Conservation (phyloP, 2,888 invertebrate species). For the Ennomos quercinarius region DNA sequence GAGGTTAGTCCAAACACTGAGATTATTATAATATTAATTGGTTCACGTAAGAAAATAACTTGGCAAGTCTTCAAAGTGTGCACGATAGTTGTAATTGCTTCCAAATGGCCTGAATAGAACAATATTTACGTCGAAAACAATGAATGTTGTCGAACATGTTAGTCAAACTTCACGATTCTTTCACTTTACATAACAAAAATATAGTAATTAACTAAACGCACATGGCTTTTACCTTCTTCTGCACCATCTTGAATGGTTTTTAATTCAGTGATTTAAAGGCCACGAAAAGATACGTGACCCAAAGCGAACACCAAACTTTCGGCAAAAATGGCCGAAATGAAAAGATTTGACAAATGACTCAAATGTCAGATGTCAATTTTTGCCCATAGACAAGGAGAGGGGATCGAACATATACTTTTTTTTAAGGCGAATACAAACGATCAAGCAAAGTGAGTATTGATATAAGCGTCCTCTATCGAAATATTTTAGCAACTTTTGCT, state of each 20-base stretch:
- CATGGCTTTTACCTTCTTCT: slow-evolving; percentile 85
- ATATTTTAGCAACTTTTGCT: too few relatives aligned
- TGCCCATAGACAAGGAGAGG: slow-evolving; percentile 20
- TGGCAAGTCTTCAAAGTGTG: not conserved
- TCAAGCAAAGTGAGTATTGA: slow-evolving; percentile 1
- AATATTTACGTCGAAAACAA: slow-evolving; percentile 53
- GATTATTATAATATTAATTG: not conserved
- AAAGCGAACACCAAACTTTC: slow-evolving; percentile 77
- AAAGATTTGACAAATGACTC: slow-evolving; percentile 59
- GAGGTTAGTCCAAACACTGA: slow-evolving; percentile 61
- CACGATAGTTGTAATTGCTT: slow-evolving; percentile 27
- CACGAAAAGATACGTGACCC: slow-evolving; percentile 83
- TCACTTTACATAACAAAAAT: slow-evolving; percentile 62
- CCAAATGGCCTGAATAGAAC: slow-evolving; percentile 38
- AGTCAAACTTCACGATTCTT: slow-evolving; percentile 49
- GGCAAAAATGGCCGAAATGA: slow-evolving; percentile 83
- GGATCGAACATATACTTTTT: not conserved
- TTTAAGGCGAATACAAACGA: slow-evolving; percentile 2
- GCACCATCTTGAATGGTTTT: slow-evolving; percentile 82
- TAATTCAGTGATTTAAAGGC: slow-evolving; percentile 77
- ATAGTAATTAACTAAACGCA: slow-evolving; percentile 71
- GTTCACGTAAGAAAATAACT: not conserved
- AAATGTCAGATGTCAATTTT: slow-evolving; percentile 45
- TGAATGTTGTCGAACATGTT: slow-evolving; percentile 54
- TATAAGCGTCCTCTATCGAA: not conserved